Conservation (phyloP, 1,140 invertebrate genomes). For the Triops longicaudatus region DNA sequence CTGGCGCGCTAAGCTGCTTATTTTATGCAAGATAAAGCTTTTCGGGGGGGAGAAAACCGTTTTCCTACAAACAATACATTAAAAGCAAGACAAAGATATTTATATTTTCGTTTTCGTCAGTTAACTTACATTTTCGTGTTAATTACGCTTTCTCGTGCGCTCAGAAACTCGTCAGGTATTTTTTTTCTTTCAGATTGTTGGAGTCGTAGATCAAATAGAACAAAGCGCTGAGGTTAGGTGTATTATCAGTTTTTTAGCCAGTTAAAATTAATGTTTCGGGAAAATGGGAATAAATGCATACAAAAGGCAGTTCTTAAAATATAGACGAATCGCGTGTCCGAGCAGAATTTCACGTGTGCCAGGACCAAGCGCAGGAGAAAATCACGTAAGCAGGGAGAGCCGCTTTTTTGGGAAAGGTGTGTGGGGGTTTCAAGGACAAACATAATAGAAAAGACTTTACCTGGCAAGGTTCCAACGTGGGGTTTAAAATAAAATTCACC, state of each 20-base stretch:
- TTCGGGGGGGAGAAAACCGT: background rate
- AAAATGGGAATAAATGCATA: background rate
- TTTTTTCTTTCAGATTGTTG: background rate
- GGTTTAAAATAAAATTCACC: background rate
- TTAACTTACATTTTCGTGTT: background rate
- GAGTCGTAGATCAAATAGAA: background rate
- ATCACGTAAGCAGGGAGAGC: background rate
- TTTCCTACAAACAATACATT: too few species aligned
- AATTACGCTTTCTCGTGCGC: background rate
- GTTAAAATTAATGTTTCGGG: background rate
- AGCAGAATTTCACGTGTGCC: background rate
- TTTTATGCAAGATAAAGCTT: background rate
- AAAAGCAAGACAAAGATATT: too few species aligned
- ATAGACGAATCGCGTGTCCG: background rate
- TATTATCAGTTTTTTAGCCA: background rate
- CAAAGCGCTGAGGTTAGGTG: background rate
- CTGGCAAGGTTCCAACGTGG: background rate
- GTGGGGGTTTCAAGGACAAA: background rate
- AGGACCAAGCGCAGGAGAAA: background rate
- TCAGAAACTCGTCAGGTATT: background rate
- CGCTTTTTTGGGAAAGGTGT: background rate
- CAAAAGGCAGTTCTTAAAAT: slow-evolving; percentile 1
- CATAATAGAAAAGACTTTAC: background rate
- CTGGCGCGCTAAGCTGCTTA: background rate
- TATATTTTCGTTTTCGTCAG: too few species aligned